phyloP scores from a whole-genome alignment of 2,888 invertebrate species.

The Ferrisia virgata region DNA sequence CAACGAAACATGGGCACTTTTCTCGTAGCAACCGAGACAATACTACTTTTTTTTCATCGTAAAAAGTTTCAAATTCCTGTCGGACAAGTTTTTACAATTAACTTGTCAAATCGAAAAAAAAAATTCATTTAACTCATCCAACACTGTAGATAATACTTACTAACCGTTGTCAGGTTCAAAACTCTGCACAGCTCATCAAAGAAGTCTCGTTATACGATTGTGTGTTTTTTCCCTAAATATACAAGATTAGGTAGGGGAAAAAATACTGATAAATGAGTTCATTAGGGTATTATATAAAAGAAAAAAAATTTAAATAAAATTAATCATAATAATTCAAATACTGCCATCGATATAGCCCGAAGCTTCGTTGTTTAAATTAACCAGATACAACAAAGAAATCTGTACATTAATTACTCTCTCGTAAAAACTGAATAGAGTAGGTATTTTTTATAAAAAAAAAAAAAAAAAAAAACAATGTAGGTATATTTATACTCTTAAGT shows the following conservation, averaged over 20 bases:
- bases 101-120: background rate
- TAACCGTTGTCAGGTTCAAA: background rate
- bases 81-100: background rate
- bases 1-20: too few species aligned
- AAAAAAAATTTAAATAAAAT: background rate
- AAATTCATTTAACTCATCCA: background rate
- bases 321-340: slow-evolving; percentile 1
- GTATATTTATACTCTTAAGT: too few species aligned
- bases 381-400: background rate
- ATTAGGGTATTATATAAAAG: background rate
- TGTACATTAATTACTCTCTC: background rate
- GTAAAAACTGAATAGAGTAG: background rate
- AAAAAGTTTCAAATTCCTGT: background rate
- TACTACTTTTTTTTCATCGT: too few species aligned
- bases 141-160: background rate
- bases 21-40: too few species aligned
- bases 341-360: background rate
- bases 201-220: background rate
- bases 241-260: background rate
- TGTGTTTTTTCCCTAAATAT: background rate
- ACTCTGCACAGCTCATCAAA: background rate
- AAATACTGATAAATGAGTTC: background rate
- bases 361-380: background rate
- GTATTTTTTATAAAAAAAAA: background rate
- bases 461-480: too few species aligned